These are phyloP conservation scores for Euzophera pinguis DNA, from an alignment of 2,888 invertebrate species.

Conservation along the genomic window DNA sequence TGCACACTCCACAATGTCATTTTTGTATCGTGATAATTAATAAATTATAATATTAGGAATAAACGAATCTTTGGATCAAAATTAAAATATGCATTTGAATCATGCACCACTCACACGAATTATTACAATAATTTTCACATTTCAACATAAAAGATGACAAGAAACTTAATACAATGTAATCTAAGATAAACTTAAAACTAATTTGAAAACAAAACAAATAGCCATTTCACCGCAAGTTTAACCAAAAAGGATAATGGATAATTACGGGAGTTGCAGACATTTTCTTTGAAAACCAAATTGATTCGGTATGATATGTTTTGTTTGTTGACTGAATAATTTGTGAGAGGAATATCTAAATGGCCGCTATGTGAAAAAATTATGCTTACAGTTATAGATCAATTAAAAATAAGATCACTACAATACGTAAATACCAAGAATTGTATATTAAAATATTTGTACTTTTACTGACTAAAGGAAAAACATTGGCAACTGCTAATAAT, in stretches of 20 bases:
- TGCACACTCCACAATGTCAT: conserved; percentile 76
- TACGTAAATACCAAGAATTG: conserved; percentile 80
- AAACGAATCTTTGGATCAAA: conserved; percentile 77
- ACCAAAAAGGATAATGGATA: conserved; percentile 41
- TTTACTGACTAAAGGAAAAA: conserved; percentile 89
- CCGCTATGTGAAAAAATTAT: conserved; percentile 73
- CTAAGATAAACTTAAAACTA: conserved; percentile 73
- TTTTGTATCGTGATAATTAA: conserved; percentile 58
- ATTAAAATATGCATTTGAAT: conserved; percentile 72
- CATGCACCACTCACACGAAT: conserved; percentile 70
- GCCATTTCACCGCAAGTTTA: conserved; percentile 62
- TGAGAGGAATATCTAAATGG: conserved; percentile 66
- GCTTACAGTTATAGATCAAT: conserved; percentile 76
- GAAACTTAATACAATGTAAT: conserved; percentile 60
- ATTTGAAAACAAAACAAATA: conserved; percentile 66
- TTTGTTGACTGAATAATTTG: conserved; percentile 73
- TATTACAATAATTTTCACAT: conserved; percentile 65
- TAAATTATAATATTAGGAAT: conserved; percentile 55
- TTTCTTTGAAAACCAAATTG: conserved; percentile 56
- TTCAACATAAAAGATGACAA: conserved; percentile 66
- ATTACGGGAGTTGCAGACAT: conserved; percentile 57
- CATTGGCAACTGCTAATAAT: conserved; percentile 80
- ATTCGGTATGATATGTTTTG: conserved; percentile 76
- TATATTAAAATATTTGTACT: conserved; percentile 89
- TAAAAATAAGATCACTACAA: conserved; percentile 77